Base-by-base conservation (phyloP, 1,140 invertebrate genomes). In the Propsilocerus akamusi region DNA sequence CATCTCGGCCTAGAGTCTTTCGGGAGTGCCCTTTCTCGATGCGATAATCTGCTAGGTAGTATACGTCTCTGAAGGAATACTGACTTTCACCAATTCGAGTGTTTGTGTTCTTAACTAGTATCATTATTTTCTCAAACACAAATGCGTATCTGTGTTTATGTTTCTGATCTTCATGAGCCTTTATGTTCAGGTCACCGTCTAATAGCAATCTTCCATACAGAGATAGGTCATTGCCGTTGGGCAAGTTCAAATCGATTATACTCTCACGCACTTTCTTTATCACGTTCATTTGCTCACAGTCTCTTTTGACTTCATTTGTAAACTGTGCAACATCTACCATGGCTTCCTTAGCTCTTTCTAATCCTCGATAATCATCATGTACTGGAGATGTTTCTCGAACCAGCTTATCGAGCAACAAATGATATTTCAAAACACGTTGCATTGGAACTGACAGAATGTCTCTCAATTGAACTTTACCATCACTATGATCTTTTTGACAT, bases 231-330 rank as follows among this genome's bases (percentile, higher is more conserved):
- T 78, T 77, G 53, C 86, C 83, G 46, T 80, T 76, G 26, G 83
- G 82, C 61, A 89, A 76, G 53, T 82, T 75, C 75, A 84, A 82
- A 63, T 86, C 83, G 14, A 80, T 71, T 58, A 91, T 90, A 49
- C 53, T 58, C 58, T 78, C 75, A 71, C 93, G 84, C 50, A 97
- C 83, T 68, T 93, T 88, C 53, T 79, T 77, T 55, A 98, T 91
- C 47, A 97, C 80, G 52, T 86, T 80, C 20, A 96, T 68, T 48
- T 88, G 87, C 63, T 97, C 94, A 48, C 86, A 91, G 69, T 98
- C 94, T 46, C 94, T 70, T 59, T 96, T 97, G n/a, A 96, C 90
- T 73, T 98, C 95, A 65, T 99, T 98, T 52, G 96, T 95, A 68
- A 92, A 99, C 58, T 92, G 80, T 11, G 93, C 91, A 25, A 99